Conservation (phyloP, 2,888 invertebrate species). For the Dilophus febrilis region DNA sequence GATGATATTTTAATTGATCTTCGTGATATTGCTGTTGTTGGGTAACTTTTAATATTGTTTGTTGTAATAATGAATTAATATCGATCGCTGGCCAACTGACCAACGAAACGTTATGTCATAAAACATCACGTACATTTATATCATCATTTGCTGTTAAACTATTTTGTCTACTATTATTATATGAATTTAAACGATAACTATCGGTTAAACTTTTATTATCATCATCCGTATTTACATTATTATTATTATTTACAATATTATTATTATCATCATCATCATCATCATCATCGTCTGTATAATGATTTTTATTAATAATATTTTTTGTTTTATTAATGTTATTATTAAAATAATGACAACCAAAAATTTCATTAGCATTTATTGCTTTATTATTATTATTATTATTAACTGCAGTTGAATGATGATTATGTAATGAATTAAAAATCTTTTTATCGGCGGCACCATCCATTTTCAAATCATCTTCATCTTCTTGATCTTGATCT, state of each 20-base stretch:
- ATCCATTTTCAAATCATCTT: slow-evolving; percentile 4
- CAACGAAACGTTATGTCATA: slow-evolving; percentile 33
- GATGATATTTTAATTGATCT: no score
- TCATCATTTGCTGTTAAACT: background rate
- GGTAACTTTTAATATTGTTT: slow-evolving; percentile 19
- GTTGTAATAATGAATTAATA: slow-evolving; percentile 27
- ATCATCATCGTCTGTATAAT: slow-evolving; percentile 5
- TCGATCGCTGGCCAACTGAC: slow-evolving; percentile 33
- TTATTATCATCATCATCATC: no score
- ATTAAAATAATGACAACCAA: slow-evolving; percentile 2
- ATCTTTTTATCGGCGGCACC: slow-evolving; percentile 20
- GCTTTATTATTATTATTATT: slow-evolving; percentile 12
- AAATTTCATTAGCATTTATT: background rate
- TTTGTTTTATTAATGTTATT: slow-evolving; percentile 4
- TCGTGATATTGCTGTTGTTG: slow-evolving; percentile 2
- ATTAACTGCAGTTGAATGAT: no score
- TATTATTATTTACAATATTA: background rate
- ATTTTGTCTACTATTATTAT: background rate
- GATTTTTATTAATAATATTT: slow-evolving; percentile 4
- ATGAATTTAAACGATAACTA: no score
- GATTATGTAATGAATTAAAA: no score
- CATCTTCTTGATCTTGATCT: no score
- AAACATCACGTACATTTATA: slow-evolving; percentile 12
- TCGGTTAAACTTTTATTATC: background rate
- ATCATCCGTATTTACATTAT: background rate